Conservation (phyloP, 2,888 invertebrate genomes). For the Hesperia comma region DNA sequence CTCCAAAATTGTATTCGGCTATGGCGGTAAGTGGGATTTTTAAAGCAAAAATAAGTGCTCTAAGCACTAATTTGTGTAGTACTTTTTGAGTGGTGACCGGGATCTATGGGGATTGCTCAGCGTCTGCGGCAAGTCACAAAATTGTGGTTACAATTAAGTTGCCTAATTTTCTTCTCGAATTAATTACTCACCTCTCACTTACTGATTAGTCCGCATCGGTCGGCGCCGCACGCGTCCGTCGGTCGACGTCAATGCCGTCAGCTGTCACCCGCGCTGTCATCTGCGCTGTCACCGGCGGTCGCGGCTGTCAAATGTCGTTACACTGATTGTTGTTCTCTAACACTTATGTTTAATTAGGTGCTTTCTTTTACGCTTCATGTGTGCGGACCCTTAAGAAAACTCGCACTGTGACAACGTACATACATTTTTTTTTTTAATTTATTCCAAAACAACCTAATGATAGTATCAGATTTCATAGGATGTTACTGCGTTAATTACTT, state of each 20-base stretch:
- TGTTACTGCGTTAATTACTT: conserved; percentile 9
- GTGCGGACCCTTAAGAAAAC: conserved; percentile 6
- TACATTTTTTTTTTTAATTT: not conserved
- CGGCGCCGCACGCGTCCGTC: conserved; percentile 34
- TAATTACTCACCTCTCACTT: conserved; percentile 10
- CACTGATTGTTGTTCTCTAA: conserved; percentile 37
- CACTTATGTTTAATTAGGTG: conserved; percentile 31
- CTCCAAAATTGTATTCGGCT: no score
- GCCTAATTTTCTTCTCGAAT: not conserved
- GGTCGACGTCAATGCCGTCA: conserved; percentile 10
- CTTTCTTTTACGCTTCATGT: conserved; percentile 11
- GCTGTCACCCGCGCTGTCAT: no score
- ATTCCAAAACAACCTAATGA: not conserved
- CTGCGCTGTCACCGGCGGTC: conserved; percentile 19
- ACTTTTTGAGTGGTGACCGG: no score
- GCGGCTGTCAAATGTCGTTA: conserved; percentile 41
- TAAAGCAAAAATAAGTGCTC: no score
- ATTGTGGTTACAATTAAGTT: not conserved
- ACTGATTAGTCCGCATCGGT: conserved; percentile 15
- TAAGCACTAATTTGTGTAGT: no score
- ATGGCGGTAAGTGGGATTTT: no score
- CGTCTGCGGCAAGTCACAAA: not conserved
- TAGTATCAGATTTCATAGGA: not conserved
- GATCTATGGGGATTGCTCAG: no score
- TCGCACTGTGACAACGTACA: not conserved